Percentiles rank a stretch among this genome's conserved stretches.
phyloP scores from a whole-genome alignment of 23 tunicate genomes.

The Trididemnum clinides region DNA sequence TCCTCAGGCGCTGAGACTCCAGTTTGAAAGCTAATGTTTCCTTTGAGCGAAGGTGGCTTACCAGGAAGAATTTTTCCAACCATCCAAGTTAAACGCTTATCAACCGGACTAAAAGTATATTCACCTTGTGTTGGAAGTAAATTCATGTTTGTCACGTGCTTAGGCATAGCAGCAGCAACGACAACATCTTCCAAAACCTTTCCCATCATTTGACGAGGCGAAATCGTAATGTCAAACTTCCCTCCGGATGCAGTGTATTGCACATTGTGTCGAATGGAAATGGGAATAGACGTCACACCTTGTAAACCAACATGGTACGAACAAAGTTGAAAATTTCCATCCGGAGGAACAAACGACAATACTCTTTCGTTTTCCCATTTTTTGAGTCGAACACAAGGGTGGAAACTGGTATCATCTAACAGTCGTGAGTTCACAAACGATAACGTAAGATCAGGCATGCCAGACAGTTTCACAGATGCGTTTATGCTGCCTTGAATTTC shows the following conservation, averaged over 20 bases:
- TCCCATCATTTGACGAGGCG: constrained; percentile 81
- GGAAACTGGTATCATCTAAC: constrained; percentile 95
- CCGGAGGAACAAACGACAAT: constrained; percentile 97
- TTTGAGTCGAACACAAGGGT: constrained; percentile 91
- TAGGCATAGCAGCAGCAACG: constrained; percentile 79
- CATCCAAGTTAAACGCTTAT: constrained; percentile 66
- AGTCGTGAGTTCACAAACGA: constrained; percentile 86
- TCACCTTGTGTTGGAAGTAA: constrained; percentile 72
- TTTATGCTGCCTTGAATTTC: constrained; percentile 94
- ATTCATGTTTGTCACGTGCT: constrained; percentile 72
- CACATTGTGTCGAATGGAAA: constrained; percentile 82
- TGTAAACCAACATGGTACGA: constrained; percentile 89
- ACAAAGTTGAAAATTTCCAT: constrained; percentile 91
- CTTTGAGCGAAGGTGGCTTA: constrained; percentile 85
- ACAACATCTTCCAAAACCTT: constrained; percentile 81
- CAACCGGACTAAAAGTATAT: constrained; percentile 54
- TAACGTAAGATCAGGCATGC: constrained; percentile 95
- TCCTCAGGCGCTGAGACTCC: constrained; percentile 93
- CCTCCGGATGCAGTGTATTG: constrained; percentile 85
- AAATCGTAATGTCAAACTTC: constrained; percentile 79
- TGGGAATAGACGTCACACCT: constrained; percentile 79
- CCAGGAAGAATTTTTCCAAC: constrained; percentile 80
- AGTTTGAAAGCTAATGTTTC: constrained; percentile 69
- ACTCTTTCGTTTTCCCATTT: constrained; percentile 90
- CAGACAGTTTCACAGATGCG: constrained; percentile 88